Percentiles rank a stretch among this genome's conserved stretches.
Evolutionary conservation across 1,140 invertebrate genomes (phyloP).

Genomic region (Radopholus similis): DNA sequence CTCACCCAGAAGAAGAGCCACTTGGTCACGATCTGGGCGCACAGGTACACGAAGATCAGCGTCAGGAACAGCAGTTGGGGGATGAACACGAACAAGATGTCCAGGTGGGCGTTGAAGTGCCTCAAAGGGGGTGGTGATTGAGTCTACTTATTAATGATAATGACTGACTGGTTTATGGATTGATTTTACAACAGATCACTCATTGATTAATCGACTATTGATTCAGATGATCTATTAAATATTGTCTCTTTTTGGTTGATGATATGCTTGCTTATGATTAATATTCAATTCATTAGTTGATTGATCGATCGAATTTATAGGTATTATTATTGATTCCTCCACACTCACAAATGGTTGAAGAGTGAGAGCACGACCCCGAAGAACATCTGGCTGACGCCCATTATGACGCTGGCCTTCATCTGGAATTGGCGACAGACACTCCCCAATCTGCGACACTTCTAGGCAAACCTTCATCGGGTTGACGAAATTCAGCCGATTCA

Average conservation of each 20-base stretch:
- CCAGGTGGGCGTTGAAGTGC: slow-evolving; percentile 62
- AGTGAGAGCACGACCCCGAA: slow-evolving; percentile 87
- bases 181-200: no score
- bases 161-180: no score
- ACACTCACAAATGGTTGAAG: slow-evolving; percentile 82
- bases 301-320: no score
- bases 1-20: slow-evolving; percentile 73
- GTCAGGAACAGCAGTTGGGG: slow-evolving; percentile 86
- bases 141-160: no score
- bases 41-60: slow-evolving; percentile 87
- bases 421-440: no score
- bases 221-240: slow-evolving; percentile 14
- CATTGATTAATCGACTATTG: no score
- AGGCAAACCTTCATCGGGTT: slow-evolving; percentile 71
- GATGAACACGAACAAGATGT: slow-evolving; percentile 83
- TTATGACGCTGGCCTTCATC: slow-evolving; percentile 96
- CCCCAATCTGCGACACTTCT: no score
- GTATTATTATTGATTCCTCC: no score
- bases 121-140: no score
- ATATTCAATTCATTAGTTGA: no score
- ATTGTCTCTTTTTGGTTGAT: not conserved
- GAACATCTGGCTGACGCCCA: slow-evolving; percentile 92
- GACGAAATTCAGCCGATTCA: slow-evolving; percentile 56
- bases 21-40: slow-evolving; percentile 81
- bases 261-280: no score